These are phyloP conservation scores for Dendrocopos noguchii DNA, from an alignment of 2,113 vertebrate species.

Conservation along the genomic window DNA sequence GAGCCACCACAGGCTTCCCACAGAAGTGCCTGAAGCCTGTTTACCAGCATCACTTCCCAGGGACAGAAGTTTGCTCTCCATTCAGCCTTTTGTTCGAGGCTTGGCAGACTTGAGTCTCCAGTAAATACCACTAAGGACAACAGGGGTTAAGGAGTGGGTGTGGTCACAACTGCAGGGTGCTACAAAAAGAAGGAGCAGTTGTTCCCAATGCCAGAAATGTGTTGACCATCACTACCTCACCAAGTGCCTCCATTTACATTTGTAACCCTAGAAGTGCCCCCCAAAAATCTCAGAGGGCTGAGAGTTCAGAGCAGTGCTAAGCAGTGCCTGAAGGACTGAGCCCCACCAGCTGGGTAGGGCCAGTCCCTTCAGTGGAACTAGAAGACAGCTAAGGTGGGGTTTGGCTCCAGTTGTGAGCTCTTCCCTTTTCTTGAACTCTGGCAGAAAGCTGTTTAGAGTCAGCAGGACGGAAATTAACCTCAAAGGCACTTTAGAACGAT, in stretches of 20 bases:
- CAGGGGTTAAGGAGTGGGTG: not conserved
- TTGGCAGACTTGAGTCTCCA: not conserved
- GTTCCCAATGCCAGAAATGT: slow-evolving; percentile 22
- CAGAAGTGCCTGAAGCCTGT: not conserved
- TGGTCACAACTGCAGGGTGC: slow-evolving; percentile 28
- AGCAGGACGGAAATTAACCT: slow-evolving; percentile 13
- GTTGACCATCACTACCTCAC: not conserved
- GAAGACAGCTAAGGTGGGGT: not conserved
- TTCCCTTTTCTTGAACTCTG: slow-evolving; percentile 5
- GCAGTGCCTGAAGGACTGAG: not conserved
- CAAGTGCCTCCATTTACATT: not conserved
- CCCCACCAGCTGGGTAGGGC: not conserved
- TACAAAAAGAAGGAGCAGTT: slow-evolving; percentile 26
- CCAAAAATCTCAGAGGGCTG: not conserved
- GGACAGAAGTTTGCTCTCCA: not conserved
- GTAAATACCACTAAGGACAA: not conserved
- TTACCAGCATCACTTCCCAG: not conserved
- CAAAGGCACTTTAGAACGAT: slow-evolving; percentile 63
- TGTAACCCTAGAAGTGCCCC: slow-evolving; percentile 3
- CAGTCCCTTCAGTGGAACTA: not conserved
- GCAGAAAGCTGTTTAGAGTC: slow-evolving; percentile 23
- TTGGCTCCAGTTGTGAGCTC: slow-evolving; percentile 12
- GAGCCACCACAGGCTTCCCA: not conserved
- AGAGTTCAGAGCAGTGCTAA: not conserved
- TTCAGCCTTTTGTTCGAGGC: not conserved